A percentile compares a stretch with the other conserved stretches of the same genome.
phyloP scores from a whole-genome alignment of 2,888 invertebrate species.

The Himalopsyche kuldschensis region DNA sequence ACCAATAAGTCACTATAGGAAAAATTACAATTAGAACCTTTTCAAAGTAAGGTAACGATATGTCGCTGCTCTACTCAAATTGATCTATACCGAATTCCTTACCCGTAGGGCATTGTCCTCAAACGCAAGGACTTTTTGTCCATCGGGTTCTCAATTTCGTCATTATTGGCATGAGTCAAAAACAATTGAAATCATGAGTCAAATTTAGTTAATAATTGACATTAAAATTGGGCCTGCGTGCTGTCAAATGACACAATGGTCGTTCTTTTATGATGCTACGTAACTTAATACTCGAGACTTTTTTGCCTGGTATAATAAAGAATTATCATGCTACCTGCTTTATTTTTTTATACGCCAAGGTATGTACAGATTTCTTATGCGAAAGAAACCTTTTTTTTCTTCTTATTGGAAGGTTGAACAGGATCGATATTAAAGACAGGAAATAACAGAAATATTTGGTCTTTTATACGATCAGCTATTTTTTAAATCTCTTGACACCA shows the following conservation, averaged over 20 bases:
- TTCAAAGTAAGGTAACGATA: too few species aligned
- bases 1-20: too few species aligned
- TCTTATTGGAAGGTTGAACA: neutral
- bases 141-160: too few species aligned
- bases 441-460: neutral
- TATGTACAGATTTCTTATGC: neutral
- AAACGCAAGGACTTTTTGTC: too few species aligned
- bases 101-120: too few species aligned
- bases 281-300: neutral
- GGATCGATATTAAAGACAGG: neutral
- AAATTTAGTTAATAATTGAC: neutral
- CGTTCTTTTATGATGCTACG: neutral
- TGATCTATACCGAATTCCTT: too few species aligned
- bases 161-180: too few species aligned
- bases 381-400: neutral
- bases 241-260: neutral
- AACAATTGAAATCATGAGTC: too few species aligned
- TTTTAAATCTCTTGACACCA: too few species aligned
- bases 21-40: too few species aligned
- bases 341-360: neutral
- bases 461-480: neutral
- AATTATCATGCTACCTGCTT: neutral
- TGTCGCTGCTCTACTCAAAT: too few species aligned
- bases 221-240: neutral
- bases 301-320: neutral